Conservation (phyloP, 2,113 vertebrate species). For the Dicerorhinus sumatrensis region DNA sequence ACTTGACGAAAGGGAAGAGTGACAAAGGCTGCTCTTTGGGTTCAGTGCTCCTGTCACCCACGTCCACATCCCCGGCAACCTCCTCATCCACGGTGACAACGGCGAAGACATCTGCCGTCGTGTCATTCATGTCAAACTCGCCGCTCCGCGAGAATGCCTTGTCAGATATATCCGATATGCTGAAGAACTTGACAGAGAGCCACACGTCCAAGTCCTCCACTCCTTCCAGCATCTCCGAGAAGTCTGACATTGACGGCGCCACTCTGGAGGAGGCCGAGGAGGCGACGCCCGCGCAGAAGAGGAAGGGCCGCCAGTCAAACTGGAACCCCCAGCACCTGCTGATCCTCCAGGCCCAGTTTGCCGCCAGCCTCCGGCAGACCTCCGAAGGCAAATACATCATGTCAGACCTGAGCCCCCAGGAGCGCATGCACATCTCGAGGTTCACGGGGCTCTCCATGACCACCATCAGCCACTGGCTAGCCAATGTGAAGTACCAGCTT, state of each 20-base stretch:
- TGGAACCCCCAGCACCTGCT: conserved; percentile 99
- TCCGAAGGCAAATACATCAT: conserved; percentile 97
- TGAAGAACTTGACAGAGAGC: conserved; percentile 99
- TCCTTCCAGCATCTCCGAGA: conserved; percentile 97
- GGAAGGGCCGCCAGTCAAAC: conserved; percentile 99
- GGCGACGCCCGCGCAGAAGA: conserved; percentile 96
- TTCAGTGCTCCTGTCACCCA: conserved; percentile 94
- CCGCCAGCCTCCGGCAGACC: conserved; percentile 97
- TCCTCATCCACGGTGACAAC: conserved; percentile 95
- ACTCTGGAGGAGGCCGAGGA: conserved; percentile 97
- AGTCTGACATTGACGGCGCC: conserved; percentile 95
- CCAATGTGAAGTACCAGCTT: conserved; percentile 99
- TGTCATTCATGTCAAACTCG: conserved; percentile 97
- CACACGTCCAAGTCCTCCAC: conserved; percentile 98
- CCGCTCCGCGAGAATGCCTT: conserved; percentile 98
- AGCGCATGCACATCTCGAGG: conserved; percentile 99
- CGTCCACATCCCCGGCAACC: conserved; percentile 94
- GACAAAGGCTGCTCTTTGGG: conserved; percentile 94
- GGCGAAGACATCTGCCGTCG: conserved; percentile 97
- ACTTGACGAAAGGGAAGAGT: conserved; percentile 98
- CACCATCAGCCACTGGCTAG: conserved; percentile 99
- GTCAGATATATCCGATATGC: conserved; percentile 99
- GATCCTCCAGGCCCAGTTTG: conserved; percentile 99
- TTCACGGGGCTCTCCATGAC: conserved; percentile 99
- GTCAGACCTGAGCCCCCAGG: conserved; percentile 99